These are phyloP conservation scores for Castor canadensis DNA, from an alignment of 2,113 vertebrate genomes.

Conservation along the genomic window DNA sequence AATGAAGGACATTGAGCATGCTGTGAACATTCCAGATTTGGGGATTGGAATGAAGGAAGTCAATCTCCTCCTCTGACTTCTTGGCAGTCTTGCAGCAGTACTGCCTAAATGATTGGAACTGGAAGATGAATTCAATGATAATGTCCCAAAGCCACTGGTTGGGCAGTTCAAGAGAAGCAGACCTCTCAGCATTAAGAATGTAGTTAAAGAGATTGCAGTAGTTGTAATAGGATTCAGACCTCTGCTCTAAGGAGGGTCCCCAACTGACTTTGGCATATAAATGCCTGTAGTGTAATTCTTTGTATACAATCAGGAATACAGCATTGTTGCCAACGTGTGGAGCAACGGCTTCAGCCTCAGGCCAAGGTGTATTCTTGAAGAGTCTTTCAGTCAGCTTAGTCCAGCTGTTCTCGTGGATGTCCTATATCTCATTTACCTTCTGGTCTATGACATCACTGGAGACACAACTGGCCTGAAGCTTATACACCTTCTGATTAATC, in stretches of 20 bases:
- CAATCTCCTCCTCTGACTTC: constrained; percentile 97
- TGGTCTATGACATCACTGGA: constrained; percentile 98
- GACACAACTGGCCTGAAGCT: constrained; percentile 96
- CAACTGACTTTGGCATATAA: constrained; percentile 99
- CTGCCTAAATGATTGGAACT: constrained; percentile 99
- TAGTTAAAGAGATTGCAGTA: constrained; percentile 99
- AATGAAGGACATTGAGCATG: constrained; percentile 97
- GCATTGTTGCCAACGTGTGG: constrained; percentile 97
- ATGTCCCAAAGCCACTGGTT: constrained; percentile 99
- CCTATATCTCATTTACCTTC: constrained; percentile 99
- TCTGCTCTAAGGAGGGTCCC: constrained; percentile 97
- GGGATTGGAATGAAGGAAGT: constrained; percentile 97
- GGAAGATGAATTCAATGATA: constrained; percentile 99
- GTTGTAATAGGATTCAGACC: constrained; percentile 99
- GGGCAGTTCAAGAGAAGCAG: constrained; percentile 96
- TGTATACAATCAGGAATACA: constrained; percentile 98
- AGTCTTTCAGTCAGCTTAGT: constrained; percentile 98
- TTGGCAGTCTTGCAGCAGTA: constrained; percentile 99
- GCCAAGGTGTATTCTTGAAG: constrained; percentile 98
- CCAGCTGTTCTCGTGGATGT: constrained; percentile 99
- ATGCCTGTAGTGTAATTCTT: constrained; percentile 98
- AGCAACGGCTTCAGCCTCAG: constrained; percentile 97
- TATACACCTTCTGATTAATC: constrained; percentile 98
- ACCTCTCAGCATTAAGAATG: constrained; percentile 98
- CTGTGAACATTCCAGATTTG: constrained; percentile 99